Evolutionary conservation across 2,113 vertebrate species (phyloP).

Genomic region (Nettapus auritus): DNA sequence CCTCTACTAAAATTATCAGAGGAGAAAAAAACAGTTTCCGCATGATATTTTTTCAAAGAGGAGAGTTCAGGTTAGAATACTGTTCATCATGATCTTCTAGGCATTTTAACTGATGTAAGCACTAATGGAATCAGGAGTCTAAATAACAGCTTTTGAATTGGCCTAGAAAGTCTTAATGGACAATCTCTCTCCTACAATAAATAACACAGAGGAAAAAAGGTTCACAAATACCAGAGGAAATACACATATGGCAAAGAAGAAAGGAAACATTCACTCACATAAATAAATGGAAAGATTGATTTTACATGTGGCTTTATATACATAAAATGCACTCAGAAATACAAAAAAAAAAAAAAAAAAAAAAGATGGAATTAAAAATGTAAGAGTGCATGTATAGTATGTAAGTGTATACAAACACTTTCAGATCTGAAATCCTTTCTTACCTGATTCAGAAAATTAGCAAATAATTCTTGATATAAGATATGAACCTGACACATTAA

Average conservation of each 20-base stretch:
- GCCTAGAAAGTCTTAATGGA: conserved; percentile 25
- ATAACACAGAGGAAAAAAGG: conserved; percentile 3
- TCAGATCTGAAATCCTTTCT: background rate
- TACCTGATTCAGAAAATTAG: background rate
- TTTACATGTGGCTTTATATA: background rate
- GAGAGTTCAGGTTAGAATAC: background rate
- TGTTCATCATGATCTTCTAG: conserved; percentile 26
- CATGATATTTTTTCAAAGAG: conserved; percentile 33
- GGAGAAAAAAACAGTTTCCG: background rate
- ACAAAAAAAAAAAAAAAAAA: background rate
- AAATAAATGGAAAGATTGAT: background rate
- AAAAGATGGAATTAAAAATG: background rate
- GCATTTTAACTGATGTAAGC: conserved; percentile 49
- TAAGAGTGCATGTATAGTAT: background rate
- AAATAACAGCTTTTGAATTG: conserved; percentile 44
- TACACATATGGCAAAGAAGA: background rate
- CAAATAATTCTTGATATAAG: background rate
- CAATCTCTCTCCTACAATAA: background rate
- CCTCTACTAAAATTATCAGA: conserved; percentile 19
- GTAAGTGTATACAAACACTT: background rate
- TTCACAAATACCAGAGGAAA: background rate
- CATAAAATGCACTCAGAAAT: background rate
- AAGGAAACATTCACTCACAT: background rate
- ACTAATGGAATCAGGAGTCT: conserved; percentile 52
- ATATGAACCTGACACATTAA: background rate